Percentiles rank a stretch among this genome's conserved stretches.
phyloP scores from a whole-genome alignment of 2,888 invertebrate species.

The Heliconius cydno region DNA sequence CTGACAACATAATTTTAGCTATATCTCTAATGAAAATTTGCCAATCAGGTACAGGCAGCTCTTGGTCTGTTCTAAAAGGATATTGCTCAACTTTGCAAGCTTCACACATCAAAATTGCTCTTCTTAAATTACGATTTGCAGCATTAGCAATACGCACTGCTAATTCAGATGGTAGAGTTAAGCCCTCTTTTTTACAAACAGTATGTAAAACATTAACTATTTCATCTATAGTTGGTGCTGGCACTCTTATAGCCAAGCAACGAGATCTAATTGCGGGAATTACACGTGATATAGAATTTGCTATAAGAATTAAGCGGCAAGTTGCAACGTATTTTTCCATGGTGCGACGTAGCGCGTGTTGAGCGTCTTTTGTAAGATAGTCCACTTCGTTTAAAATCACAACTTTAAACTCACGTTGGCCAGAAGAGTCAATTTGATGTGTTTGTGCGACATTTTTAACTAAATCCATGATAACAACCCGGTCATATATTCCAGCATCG shows the following conservation, averaged over 20 bases:
- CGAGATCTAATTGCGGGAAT: conserved; percentile 98
- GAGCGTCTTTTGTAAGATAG: conserved; percentile 97
- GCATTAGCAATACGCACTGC: conserved; percentile 90
- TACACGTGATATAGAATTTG: conserved; percentile 96
- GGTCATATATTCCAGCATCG: conserved; percentile 98
- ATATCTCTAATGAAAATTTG: conserved; percentile 93
- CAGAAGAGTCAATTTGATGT: conserved; percentile 94
- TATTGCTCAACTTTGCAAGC: conserved; percentile 96
- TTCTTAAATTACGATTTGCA: conserved; percentile 93
- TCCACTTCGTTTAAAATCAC: conserved; percentile 98
- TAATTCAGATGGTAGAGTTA: conserved; percentile 89
- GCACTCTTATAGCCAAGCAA: conserved; percentile 95
- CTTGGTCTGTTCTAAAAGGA: conserved; percentile 91
- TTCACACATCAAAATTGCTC: conserved; percentile 97
- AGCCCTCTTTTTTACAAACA: conserved; percentile 91
- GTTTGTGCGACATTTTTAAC: conserved; percentile 98
- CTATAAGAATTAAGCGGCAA: conserved; percentile 96
- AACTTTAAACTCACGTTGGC: conserved; percentile 97
- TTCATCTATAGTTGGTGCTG: conserved; percentile 92
- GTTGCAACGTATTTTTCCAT: conserved; percentile 99
- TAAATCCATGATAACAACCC: conserved; percentile 98
- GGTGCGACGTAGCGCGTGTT: conserved; percentile 97
- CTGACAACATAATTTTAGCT: conserved; percentile 91
- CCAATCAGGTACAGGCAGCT: conserved; percentile 96
- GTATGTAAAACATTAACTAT: conserved; percentile 86